A percentile compares a stretch with the other conserved stretches of the same genome.
Conservation (phyloP, 2,888 invertebrate species). For the Cephus sareptanus region DNA sequence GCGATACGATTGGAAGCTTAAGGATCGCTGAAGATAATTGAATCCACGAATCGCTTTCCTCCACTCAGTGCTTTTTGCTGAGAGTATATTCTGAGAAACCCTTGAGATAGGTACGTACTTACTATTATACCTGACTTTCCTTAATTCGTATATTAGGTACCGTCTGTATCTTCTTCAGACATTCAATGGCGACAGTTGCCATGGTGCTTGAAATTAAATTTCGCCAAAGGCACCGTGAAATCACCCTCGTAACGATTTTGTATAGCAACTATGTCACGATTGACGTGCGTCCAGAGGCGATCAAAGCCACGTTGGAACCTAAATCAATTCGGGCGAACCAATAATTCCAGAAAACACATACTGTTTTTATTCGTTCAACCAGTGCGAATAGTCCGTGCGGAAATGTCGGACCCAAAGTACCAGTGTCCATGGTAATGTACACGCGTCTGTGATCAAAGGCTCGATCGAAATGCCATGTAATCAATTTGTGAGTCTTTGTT, state of each 20-base stretch:
- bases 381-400: not conserved
- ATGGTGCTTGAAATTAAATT: not conserved
- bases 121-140: not conserved
- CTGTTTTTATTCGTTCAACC: not conserved
- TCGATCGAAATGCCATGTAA: not conserved
- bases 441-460: not conserved
- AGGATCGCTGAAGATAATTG: not conserved
- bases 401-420: not conserved
- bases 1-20: not conserved
- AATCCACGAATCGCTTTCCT: not conserved
- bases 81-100: not conserved
- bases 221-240: not conserved
- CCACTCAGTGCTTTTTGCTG: not conserved
- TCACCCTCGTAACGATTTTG: not conserved
- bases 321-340: not conserved
- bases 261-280: not conserved
- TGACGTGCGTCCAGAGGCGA: not conserved
- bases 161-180: not conserved
- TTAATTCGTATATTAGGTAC: not conserved
- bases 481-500: not conserved
- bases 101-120: not conserved
- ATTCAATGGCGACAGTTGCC: not conserved
- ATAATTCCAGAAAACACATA: constrained; percentile 1
- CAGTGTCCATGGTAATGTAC: not conserved
- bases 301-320: not conserved